Percentiles rank a stretch among this genome's conserved stretches.
phyloP scores from a whole-genome alignment of 1,140 invertebrate species.

The Drosophila rufa region DNA sequence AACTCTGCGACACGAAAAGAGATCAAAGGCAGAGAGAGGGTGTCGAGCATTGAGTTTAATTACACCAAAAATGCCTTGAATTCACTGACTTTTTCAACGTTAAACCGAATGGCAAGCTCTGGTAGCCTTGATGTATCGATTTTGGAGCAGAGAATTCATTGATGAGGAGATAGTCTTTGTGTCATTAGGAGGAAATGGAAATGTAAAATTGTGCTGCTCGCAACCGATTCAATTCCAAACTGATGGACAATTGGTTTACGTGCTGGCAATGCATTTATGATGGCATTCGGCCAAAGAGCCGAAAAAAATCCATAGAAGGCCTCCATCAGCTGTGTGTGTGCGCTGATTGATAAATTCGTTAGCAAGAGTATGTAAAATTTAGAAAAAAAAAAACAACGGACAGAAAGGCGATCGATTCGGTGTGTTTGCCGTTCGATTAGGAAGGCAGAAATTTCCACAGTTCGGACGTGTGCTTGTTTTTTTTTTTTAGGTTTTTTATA shows the following conservation, averaged over 20 bases:
- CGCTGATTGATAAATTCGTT: slow-evolving; percentile 76
- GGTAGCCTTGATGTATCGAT: slow-evolving; percentile 28
- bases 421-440: slow-evolving; percentile 59
- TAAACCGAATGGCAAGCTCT: neutral
- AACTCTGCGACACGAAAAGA: slow-evolving; percentile 11
- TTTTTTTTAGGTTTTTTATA: slow-evolving; percentile 34
- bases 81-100: slow-evolving; percentile 3
- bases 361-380: slow-evolving; percentile 61
- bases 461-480: slow-evolving; percentile 36
- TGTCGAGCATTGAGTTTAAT: slow-evolving; percentile 12
- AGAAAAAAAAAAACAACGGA: slow-evolving; percentile 16
- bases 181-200: slow-evolving; percentile 39
- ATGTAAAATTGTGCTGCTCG: slow-evolving; percentile 18
- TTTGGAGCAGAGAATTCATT: slow-evolving; percentile 2
- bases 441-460: slow-evolving; percentile 46
- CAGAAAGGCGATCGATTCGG: slow-evolving; percentile 26
- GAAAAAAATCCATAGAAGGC: slow-evolving; percentile 2
- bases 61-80: slow-evolving; percentile 5
- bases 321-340: slow-evolving; percentile 4
- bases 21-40: slow-evolving; percentile 3
- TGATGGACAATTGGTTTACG: slow-evolving; percentile 44
- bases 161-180: slow-evolving; percentile 5
- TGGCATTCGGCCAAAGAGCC: slow-evolving; percentile 16
- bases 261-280: slow-evolving; percentile 41
- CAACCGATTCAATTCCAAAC: slow-evolving; percentile 12